Evolutionary conservation across 2,888 invertebrate genomes (phyloP).

Genomic region (Mythimna pallens): DNA sequence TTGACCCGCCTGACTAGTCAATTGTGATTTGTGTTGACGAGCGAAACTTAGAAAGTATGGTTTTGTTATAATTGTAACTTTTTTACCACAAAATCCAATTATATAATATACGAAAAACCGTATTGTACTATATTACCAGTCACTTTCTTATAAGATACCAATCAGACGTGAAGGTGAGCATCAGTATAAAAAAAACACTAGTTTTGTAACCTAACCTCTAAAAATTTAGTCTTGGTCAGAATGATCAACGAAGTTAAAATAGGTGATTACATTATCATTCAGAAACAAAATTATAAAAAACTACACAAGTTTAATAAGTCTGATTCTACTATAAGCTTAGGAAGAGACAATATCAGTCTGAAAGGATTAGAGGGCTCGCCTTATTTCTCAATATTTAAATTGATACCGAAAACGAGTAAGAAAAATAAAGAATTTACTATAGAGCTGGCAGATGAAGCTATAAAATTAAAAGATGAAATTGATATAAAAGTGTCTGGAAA

Average conservation of each 20-base stretch:
- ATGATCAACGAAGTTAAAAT: constrained; percentile 80
- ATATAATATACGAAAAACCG: background rate
- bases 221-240: constrained; percentile 14
- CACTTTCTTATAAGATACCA: constrained; percentile 8
- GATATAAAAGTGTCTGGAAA: constrained; percentile 92
- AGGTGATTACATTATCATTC: constrained; percentile 94
- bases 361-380: constrained; percentile 92
- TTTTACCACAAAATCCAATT: background rate
- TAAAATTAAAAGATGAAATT: constrained; percentile 90
- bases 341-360: constrained; percentile 93
- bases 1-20: background rate
- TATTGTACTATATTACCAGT: background rate
- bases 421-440: constrained; percentile 90
- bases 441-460: constrained; percentile 87
- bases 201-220: constrained; percentile 34
- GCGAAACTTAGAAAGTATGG: background rate
- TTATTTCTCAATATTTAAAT: constrained; percentile 94
- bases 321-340: constrained; percentile 92
- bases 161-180: background rate
- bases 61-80: background rate
- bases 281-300: constrained; percentile 95
- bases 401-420: constrained; percentile 91
- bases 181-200: background rate
- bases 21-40: constrained; percentile 18
- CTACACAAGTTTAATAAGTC: constrained; percentile 93